A percentile compares a stretch with the other conserved stretches of the same genome.
Conservation (phyloP, 2,113 vertebrate genomes). For the Microtus pennsylvanicus region DNA sequence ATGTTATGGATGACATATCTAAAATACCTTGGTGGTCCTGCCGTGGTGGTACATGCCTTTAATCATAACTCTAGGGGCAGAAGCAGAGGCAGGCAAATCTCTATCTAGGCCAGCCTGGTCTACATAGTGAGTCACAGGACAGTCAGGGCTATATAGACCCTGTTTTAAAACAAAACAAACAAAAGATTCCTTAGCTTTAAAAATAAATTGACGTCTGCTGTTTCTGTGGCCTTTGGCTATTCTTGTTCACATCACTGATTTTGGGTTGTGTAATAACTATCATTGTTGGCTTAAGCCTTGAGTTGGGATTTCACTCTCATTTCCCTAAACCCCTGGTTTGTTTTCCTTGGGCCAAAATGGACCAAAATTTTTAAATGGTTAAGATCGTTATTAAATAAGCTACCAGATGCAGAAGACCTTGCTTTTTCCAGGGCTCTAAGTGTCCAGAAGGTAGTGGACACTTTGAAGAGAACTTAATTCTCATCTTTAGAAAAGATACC, state of each 20-base stretch:
- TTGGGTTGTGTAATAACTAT: background rate
- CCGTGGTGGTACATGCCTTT: background rate
- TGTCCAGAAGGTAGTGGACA: background rate
- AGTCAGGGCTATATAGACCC: background rate
- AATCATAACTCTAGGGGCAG: background rate
- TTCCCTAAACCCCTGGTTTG: background rate
- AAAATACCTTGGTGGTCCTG: background rate
- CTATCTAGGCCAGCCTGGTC: background rate
- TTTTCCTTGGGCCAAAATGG: background rate
- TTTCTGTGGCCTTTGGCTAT: background rate
- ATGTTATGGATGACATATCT: background rate
- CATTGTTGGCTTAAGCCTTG: background rate
- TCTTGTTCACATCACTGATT: background rate
- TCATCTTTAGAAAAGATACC: constrained; percentile 3
- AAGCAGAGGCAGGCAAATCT: background rate
- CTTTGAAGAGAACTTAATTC: constrained; percentile 35
- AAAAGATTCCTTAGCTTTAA: background rate
- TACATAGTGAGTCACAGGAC: background rate
- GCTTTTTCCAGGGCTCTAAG: background rate
- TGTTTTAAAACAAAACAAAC: background rate
- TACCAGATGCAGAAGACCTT: background rate
- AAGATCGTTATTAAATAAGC: constrained; percentile 20
- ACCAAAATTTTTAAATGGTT: background rate
- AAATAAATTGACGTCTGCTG: background rate
- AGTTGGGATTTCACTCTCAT: background rate